These are phyloP conservation scores for Sciurus niger DNA, from an alignment of 2,113 vertebrate species.

Conservation along the genomic window DNA sequence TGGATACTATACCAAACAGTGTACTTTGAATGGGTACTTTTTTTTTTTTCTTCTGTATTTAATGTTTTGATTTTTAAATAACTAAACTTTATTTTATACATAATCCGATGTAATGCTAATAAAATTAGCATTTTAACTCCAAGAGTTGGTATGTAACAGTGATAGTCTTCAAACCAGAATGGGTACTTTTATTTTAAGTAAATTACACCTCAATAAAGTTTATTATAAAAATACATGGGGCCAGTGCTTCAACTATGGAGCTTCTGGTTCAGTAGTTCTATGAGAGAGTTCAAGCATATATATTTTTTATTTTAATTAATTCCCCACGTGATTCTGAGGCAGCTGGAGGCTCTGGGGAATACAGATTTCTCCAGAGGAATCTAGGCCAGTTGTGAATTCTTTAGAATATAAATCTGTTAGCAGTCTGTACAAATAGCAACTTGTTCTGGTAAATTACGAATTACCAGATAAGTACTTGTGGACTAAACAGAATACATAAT, in stretches of 20 bases:
- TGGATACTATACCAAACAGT: background rate
- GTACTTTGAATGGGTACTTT: background rate
- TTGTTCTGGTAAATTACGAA: constrained; percentile 81
- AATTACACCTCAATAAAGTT: background rate
- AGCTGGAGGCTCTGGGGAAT: constrained; percentile 24
- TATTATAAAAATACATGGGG: background rate
- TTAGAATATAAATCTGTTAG: constrained; percentile 63
- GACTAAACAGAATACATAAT: constrained; percentile 74
- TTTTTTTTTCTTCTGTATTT: constrained; percentile 81
- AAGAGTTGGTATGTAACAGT: constrained; percentile 88
- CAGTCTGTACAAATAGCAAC: constrained; percentile 71
- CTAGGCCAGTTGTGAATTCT: constrained; percentile 30
- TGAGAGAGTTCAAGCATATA: background rate
- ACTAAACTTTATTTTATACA: constrained; percentile 89
- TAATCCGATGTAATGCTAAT: constrained; percentile 91
- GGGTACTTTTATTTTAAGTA: background rate
- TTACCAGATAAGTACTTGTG: constrained; percentile 76
- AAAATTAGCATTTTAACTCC: constrained; percentile 89
- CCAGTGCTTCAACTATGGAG: background rate
- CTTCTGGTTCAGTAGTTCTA: constrained; percentile 2
- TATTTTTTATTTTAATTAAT: background rate
- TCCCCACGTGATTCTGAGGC: background rate
- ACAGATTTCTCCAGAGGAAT: constrained; percentile 16
- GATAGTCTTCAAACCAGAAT: constrained; percentile 82
- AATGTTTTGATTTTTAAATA: constrained; percentile 91